These are phyloP conservation scores for Melanotaenia duboulayi DNA, from an alignment of 2,113 vertebrate species.

Conservation along the genomic window DNA sequence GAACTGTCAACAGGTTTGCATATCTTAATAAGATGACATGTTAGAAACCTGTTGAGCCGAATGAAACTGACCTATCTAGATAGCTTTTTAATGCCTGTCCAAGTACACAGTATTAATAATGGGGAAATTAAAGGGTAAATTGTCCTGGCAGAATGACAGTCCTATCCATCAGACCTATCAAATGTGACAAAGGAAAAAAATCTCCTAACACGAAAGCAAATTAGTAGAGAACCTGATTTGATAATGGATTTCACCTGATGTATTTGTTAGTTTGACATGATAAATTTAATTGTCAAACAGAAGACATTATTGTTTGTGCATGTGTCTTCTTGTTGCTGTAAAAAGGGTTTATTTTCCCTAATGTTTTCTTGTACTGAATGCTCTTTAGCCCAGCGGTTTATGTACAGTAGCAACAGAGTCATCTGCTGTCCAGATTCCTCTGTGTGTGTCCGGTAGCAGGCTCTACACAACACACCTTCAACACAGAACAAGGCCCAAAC, in stretches of 20 bases:
- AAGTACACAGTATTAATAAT: no score
- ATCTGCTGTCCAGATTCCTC: slow-evolving; percentile 75
- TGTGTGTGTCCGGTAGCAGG: slow-evolving; percentile 63
- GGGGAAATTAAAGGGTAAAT: no score
- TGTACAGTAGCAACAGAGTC: slow-evolving; percentile 42
- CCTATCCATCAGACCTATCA: background rate
- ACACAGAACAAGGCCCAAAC: slow-evolving; percentile 68
- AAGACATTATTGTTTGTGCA: background rate
- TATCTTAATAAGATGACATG: background rate
- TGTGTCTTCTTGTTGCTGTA: slow-evolving; percentile 2
- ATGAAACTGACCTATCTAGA: no score
- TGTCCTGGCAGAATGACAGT: no score
- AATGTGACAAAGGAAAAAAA: background rate
- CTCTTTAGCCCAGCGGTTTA: slow-evolving; percentile 28
- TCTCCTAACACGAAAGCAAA: background rate
- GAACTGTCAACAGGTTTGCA: background rate
- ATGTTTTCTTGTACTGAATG: slow-evolving; percentile 23
- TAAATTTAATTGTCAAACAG: background rate
- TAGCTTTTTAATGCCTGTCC: no score
- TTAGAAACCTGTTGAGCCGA: no score
- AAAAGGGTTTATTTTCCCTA: slow-evolving; percentile 4
- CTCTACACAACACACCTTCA: slow-evolving; percentile 59
- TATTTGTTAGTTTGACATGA: slow-evolving; percentile 3
- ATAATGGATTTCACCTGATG: background rate
- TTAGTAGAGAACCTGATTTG: background rate